Conservation (phyloP, 1,140 invertebrate genomes). For the Procambarus virginalis region DNA sequence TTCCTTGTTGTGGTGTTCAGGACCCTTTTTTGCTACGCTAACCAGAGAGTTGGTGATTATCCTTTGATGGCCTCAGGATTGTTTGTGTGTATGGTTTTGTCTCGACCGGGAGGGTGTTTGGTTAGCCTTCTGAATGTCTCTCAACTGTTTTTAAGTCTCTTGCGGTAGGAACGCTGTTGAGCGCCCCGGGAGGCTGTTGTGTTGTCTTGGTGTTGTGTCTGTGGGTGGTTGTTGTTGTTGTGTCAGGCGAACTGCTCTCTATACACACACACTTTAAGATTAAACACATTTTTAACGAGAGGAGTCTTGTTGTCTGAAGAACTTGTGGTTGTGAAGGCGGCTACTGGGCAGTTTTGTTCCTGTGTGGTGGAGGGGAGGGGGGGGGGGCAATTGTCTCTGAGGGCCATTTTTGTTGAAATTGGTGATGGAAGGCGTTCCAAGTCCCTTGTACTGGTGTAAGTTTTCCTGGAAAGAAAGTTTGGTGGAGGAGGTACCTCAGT, state of each 20-base stretch:
- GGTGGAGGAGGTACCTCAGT: too few relatives aligned
- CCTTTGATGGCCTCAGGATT: neutral
- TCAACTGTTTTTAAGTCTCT: neutral
- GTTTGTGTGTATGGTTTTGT: neutral
- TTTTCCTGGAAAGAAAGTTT: neutral
- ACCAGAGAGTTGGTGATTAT: neutral
- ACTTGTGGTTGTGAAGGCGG: neutral
- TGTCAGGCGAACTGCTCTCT: neutral
- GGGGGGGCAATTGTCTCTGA: too few relatives aligned
- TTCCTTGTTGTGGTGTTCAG: neutral
- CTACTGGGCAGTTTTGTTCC: too few relatives aligned
- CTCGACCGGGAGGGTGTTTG: too few relatives aligned
- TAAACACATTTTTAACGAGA: too few relatives aligned
- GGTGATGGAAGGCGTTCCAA: neutral
- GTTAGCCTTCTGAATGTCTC: too few relatives aligned
- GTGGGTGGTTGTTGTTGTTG: neutral
- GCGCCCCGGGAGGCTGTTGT: neutral
- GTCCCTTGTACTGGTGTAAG: neutral
- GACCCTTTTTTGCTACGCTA: neutral
- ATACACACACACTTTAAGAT: neutral
- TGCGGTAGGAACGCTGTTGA: neutral
- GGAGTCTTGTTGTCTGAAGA: neutral
- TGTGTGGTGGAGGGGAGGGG: too few relatives aligned
- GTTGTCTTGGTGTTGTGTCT: neutral
- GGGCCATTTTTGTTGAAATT: neutral